These are phyloP conservation scores for Philotrypesis tridentata DNA, from an alignment of 1,140 invertebrate species.

Conservation along the genomic window DNA sequence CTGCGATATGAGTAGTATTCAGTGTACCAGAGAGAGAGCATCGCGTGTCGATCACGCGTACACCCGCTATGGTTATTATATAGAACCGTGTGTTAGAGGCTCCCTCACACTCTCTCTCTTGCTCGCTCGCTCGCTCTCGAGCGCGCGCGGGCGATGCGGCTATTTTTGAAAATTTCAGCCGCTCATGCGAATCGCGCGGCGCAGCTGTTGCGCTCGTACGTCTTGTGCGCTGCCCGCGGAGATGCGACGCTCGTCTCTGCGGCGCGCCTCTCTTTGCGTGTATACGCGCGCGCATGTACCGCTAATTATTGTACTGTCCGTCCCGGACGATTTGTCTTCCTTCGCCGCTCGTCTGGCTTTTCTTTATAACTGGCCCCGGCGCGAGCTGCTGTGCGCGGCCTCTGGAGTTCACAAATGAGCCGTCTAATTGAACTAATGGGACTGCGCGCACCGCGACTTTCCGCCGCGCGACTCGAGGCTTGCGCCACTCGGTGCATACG, in stretches of 20 bases:
- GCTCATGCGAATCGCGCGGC: conserved; percentile 52
- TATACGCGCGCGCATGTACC: neutral
- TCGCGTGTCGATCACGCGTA: conserved; percentile 52
- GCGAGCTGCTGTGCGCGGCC: too few relatives aligned
- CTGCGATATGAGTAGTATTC: too few relatives aligned
- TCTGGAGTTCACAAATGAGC: neutral
- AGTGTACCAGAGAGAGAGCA: conserved; percentile 18
- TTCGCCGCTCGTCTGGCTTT: neutral
- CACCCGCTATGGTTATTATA: conserved; percentile 54
- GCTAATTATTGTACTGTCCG: neutral
- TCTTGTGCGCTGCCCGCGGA: conserved; percentile 32
- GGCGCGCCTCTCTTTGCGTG: too few relatives aligned
- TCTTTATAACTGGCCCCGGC: neutral
- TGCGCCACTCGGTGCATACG: too few relatives aligned
- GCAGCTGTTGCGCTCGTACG: conserved; percentile 52
- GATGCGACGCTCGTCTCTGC: neutral
- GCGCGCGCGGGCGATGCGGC: conserved; percentile 34
- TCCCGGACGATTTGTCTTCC: neutral
- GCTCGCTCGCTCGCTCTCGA: too few relatives aligned
- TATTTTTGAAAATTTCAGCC: conserved; percentile 60
- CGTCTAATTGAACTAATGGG: too few relatives aligned
- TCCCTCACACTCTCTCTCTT: too few relatives aligned
- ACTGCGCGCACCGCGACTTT: too few relatives aligned
- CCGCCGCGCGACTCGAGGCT: too few relatives aligned
- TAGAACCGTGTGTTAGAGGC: conserved; percentile 39